Evolutionary conservation across 2,113 vertebrate genomes (phyloP).

Genomic region (Cyanocitta stelleri): DNA sequence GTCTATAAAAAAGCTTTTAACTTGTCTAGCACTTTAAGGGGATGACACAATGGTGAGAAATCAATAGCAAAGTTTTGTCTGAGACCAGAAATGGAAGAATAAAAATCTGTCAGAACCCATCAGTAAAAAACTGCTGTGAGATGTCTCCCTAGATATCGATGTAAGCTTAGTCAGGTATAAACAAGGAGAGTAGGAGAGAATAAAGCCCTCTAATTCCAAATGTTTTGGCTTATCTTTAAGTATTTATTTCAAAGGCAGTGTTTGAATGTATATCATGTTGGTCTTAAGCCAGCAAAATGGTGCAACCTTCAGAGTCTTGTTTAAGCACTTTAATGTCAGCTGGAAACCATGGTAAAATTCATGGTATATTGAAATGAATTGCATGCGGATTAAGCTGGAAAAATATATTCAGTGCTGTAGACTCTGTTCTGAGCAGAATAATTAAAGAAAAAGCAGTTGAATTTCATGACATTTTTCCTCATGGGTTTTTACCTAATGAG

Average conservation of each 20-base stretch:
- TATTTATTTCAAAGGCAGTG: not conserved
- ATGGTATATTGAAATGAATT: not conserved
- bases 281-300: not conserved
- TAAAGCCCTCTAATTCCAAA: not conserved
- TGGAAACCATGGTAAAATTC: not conserved
- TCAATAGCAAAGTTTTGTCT: not conserved
- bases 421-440: not conserved
- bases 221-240: not conserved
- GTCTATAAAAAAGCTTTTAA: conserved; percentile 7
- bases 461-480: not conserved
- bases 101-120: not conserved
- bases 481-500: not conserved
- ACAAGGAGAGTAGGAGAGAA: not conserved
- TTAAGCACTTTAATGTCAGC: not conserved
- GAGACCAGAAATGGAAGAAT: not conserved
- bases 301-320: not conserved
- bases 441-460: not conserved
- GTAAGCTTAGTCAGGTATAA: not conserved
- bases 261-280: not conserved
- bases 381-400: not conserved
- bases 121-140: not conserved
- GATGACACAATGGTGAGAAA: not conserved
- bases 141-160: not conserved
- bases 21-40: not conserved
- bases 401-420: not conserved